Conservation (phyloP, 2,797 vertebrate species). For the Tamandua tetradactyla region DNA sequence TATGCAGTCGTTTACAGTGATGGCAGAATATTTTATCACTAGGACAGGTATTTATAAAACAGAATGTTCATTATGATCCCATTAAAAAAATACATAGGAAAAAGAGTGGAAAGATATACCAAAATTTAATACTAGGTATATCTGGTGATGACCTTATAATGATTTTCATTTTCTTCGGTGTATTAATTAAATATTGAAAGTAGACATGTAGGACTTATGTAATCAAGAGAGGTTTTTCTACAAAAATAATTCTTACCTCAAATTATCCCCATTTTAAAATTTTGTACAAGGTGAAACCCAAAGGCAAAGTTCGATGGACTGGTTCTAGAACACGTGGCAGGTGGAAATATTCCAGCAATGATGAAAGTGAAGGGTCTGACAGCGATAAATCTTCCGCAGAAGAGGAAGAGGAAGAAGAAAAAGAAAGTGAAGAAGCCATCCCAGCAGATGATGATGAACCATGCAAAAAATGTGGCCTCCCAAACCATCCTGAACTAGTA, state of each 20-base stretch:
- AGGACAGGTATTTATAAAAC: slow-evolving; percentile 13
- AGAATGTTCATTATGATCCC: slow-evolving; percentile 36
- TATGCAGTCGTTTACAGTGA: not conserved
- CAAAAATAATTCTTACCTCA: not conserved
- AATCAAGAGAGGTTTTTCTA: not conserved
- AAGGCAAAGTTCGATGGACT: slow-evolving; percentile 92
- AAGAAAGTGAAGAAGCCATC: slow-evolving; percentile 86
- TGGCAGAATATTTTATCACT: slow-evolving; percentile 34
- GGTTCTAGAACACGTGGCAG: slow-evolving; percentile 91
- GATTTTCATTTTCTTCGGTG: slow-evolving; percentile 52
- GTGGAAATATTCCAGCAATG: slow-evolving; percentile 89
- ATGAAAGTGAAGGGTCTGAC: slow-evolving; percentile 90
- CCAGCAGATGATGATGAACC: slow-evolving; percentile 92
- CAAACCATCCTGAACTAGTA: slow-evolving; percentile 98
- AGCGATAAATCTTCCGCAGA: slow-evolving; percentile 86
- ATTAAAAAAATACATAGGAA: not conserved
- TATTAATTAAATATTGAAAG: slow-evolving; percentile 40
- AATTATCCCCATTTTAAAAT: slow-evolving; percentile 56
- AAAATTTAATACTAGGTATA: slow-evolving; percentile 34
- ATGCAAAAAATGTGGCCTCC: slow-evolving; percentile 96
- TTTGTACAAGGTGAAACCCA: slow-evolving; percentile 86
- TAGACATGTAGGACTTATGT: not conserved
- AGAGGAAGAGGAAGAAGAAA: slow-evolving; percentile 89
- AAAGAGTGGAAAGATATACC: not conserved
- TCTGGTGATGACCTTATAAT: not conserved